These are phyloP conservation scores for Tenthredo amoena DNA, from an alignment of 2,888 invertebrate genomes.

Conservation along the genomic window DNA sequence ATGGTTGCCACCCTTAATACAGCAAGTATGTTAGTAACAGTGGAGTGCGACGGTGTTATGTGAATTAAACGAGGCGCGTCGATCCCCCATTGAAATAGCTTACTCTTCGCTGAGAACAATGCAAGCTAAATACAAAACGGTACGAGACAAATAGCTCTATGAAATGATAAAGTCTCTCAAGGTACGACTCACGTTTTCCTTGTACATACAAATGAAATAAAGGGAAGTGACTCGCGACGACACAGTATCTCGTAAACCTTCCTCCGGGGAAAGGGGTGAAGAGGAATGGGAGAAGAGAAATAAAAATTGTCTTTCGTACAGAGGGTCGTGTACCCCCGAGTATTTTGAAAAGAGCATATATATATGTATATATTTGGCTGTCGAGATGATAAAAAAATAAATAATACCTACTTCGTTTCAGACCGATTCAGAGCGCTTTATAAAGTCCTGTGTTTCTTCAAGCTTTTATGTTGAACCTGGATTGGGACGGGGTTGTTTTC, in stretches of 20 bases:
- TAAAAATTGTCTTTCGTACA: neutral
- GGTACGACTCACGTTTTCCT: neutral
- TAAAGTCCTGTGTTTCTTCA: neutral
- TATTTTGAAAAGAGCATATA: neutral
- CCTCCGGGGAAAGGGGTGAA: neutral
- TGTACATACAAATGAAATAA: slow-evolving; percentile 5
- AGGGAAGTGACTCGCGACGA: neutral
- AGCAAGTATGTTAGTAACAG: slow-evolving; percentile 1
- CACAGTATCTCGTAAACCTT: neutral
- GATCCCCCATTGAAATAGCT: neutral
- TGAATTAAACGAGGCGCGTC: slow-evolving; percentile 22
- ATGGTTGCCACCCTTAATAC: slow-evolving; percentile 9
- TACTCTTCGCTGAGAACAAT: neutral
- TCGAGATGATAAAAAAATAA: neutral
- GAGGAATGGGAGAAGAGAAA: neutral
- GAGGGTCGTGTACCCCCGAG: neutral
- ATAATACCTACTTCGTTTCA: neutral
- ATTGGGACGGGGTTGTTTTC: neutral
- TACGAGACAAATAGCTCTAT: neutral
- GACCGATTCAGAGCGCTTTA: neutral
- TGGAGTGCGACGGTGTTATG: neutral
- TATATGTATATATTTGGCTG: neutral
- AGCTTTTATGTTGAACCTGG: neutral
- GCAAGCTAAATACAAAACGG: neutral
- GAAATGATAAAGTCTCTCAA: neutral